These are phyloP conservation scores for Drosophila nebulosa DNA, from an alignment of 1,140 invertebrate genomes.

Conservation along the genomic window DNA sequence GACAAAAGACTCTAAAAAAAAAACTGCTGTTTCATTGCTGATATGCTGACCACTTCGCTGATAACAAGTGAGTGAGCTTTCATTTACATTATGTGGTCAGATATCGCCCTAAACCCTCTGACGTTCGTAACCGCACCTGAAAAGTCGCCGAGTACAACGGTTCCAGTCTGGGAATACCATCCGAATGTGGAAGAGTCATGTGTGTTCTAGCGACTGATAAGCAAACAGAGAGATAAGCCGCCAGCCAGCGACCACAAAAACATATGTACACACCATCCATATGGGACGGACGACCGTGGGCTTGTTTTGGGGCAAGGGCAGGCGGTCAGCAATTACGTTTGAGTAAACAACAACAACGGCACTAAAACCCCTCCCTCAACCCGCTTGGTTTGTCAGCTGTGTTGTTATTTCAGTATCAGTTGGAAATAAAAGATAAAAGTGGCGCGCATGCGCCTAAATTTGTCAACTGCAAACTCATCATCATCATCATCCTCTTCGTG, in stretches of 20 bases:
- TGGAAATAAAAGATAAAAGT: slow-evolving; percentile 12
- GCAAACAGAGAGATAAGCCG: slow-evolving; percentile 21
- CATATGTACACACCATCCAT: background rate
- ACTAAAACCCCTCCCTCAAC: background rate
- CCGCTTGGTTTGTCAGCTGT: background rate
- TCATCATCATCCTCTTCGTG: slow-evolving; percentile 1
- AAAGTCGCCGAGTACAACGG: background rate
- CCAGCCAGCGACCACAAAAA: background rate
- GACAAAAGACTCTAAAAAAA: slow-evolving; percentile 21
- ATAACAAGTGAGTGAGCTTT: slow-evolving; percentile 20
- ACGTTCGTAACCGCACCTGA: background rate
- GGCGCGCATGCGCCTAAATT: slow-evolving; percentile 24
- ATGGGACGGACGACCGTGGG: slow-evolving; percentile 13
- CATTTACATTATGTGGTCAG: slow-evolving; percentile 18
- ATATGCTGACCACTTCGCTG: slow-evolving; percentile 7
- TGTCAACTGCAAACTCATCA: slow-evolving; percentile 9
- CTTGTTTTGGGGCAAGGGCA: slow-evolving; percentile 28
- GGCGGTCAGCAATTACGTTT: background rate
- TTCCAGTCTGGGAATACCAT: slow-evolving; percentile 54
- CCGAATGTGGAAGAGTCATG: slow-evolving; percentile 4
- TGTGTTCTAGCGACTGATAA: slow-evolving; percentile 13
- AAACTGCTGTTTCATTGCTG: background rate
- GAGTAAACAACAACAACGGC: background rate
- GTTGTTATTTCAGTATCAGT: background rate
- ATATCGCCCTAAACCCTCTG: background rate